Evolutionary conservation across 2,113 vertebrate genomes (phyloP).

Genomic region (Megaceryle maxima): DNA sequence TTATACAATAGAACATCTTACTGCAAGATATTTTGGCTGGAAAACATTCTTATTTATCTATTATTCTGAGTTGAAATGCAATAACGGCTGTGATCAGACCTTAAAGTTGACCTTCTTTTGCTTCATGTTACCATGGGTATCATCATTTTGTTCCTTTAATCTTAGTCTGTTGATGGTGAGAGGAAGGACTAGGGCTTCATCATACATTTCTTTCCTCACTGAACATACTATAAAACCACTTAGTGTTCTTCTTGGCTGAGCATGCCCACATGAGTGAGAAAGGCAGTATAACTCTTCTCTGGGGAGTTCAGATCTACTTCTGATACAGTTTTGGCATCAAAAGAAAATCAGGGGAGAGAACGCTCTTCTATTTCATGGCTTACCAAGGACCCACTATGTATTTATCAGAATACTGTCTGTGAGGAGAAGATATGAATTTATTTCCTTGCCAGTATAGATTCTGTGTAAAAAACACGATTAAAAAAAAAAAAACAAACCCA

Average conservation of each 20-base stretch:
- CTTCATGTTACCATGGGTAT: not conserved
- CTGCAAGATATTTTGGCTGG: constrained; percentile 20
- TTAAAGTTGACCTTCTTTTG: not conserved
- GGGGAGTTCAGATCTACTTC: constrained; percentile 10
- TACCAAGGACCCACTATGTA: not conserved
- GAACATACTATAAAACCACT: not conserved
- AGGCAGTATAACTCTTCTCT: not conserved
- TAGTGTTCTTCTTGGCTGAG: not conserved
- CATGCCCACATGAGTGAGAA: not conserved
- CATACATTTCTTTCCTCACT: not conserved
- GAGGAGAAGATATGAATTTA: not conserved
- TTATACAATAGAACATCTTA: constrained; percentile 4
- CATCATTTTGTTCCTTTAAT: constrained; percentile 15
- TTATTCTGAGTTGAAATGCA: not conserved
- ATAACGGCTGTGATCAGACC: not conserved
- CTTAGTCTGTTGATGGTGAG: not conserved
- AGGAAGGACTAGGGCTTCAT: not conserved
- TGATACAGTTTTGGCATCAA: not conserved
- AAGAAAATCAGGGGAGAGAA: not conserved
- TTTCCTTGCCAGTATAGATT: not conserved
- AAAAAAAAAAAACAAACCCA: not conserved
- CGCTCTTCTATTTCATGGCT: not conserved
- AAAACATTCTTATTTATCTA: not conserved
- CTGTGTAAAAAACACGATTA: not conserved
- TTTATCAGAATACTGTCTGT: not conserved